Evolutionary conservation across 2,797 vertebrate species (phyloP).

Genomic region (Acrossocheilus fasciatus): DNA sequence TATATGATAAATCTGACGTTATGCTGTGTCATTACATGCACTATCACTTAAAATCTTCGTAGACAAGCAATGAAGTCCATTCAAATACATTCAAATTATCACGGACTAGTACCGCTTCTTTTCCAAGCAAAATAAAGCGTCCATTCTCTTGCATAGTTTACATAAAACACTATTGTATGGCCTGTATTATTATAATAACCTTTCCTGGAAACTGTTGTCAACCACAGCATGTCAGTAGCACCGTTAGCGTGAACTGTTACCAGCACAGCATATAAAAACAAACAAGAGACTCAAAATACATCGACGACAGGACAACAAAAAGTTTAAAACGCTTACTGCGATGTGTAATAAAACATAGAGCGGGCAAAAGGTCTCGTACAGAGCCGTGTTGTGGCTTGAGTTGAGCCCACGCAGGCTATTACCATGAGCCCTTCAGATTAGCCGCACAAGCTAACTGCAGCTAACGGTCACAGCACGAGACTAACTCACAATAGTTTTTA

Average conservation of each 20-base stretch:
- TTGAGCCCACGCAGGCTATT: not conserved
- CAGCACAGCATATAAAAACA: not conserved
- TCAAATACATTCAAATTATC: conserved; percentile 13
- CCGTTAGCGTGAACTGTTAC: not conserved
- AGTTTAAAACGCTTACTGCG: not conserved
- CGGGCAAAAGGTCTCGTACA: not conserved
- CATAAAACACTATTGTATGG: not conserved
- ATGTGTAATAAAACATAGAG: not conserved
- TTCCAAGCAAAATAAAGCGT: not conserved
- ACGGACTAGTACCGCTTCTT: not conserved
- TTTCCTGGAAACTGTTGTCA: conserved; percentile 8
- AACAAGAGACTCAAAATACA: not conserved
- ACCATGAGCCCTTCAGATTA: conserved; percentile 33
- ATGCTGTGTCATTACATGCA: not conserved
- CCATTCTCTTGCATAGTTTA: not conserved
- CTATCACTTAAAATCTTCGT: not conserved
- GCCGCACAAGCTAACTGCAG: conserved; percentile 21
- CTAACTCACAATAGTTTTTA: not conserved
- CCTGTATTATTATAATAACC: not conserved
- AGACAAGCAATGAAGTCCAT: not conserved
- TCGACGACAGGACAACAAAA: not conserved
- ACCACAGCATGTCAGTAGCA: not conserved
- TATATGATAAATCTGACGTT: not conserved
- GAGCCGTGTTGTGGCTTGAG: not conserved
- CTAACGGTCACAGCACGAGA: conserved; percentile 42